These are phyloP conservation scores for Papilio dardanus DNA, from an alignment of 1,140 invertebrate species.

Conservation along the genomic window DNA sequence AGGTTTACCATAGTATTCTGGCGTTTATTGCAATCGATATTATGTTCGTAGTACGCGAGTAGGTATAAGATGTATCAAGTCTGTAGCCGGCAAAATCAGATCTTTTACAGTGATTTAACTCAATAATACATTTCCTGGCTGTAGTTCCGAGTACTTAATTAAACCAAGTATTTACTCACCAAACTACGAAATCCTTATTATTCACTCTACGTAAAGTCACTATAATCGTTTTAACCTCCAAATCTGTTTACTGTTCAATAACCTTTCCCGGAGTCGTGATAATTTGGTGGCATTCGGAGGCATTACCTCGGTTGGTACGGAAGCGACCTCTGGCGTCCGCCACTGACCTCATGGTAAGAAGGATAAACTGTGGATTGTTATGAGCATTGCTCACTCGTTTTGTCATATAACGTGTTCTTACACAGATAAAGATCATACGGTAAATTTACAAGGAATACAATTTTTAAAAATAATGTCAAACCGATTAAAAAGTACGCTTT, in stretches of 20 bases:
- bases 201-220: background rate
- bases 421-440: background rate
- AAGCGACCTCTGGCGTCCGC: conserved; percentile 19
- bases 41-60: background rate
- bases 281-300: conserved; percentile 24
- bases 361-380: conserved; percentile 14
- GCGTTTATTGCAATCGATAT: background rate
- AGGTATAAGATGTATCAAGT: background rate
- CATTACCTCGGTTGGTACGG: conserved; percentile 23
- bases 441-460: background rate
- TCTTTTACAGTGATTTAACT: too few species aligned
- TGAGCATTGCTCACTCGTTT: background rate
- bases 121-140: too few species aligned
- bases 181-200: conserved; percentile 7
- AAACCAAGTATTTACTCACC: background rate
- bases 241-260: conserved; percentile 3
- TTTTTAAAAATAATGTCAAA: too few species aligned
- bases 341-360: conserved; percentile 5
- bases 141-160: too few species aligned
- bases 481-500: too few species aligned
- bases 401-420: background rate
- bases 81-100: background rate
- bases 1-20: background rate
- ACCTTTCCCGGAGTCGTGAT: conserved; percentile 16
- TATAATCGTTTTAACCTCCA: conserved; percentile 26